Percentiles rank a stretch among this genome's conserved stretches.
These are phyloP conservation scores for Pseudomyrmex concolor DNA, from an alignment of 1,140 invertebrate species.

Conservation along the genomic window DNA sequence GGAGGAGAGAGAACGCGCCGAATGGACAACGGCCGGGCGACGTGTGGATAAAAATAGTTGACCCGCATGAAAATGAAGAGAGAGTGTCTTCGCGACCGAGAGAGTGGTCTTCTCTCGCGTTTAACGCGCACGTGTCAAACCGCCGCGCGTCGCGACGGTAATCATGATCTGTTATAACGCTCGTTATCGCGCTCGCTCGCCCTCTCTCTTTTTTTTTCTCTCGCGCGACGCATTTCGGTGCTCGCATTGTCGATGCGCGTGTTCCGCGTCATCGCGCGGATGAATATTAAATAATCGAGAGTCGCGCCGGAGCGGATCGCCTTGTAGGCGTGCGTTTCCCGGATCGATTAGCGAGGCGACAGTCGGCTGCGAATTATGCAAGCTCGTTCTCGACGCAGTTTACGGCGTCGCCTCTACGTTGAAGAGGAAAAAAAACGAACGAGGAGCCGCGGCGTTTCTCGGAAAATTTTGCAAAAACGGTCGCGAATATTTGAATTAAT, in stretches of 20 bases:
- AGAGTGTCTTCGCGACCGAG: slow-evolving; percentile 7
- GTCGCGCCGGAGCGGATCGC: slow-evolving; percentile 14
- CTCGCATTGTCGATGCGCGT: slow-evolving; percentile 16
- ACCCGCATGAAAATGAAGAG: slow-evolving; percentile 56
- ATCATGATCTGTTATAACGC: slow-evolving; percentile 28
- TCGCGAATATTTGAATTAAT: not conserved
- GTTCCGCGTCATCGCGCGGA: slow-evolving; percentile 15
- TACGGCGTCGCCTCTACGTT: slow-evolving; percentile 1
- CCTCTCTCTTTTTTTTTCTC: not conserved
- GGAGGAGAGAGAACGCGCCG: not conserved
- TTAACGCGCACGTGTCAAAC: slow-evolving; percentile 7
- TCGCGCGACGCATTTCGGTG: not conserved
- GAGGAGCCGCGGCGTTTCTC: not conserved
- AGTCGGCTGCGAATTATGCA: slow-evolving; percentile 17
- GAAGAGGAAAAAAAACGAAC: not conserved
- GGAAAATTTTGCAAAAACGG: not conserved
- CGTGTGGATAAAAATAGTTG: slow-evolving; percentile 54
- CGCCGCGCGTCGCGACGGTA: slow-evolving; percentile 41
- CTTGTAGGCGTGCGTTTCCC: slow-evolving; percentile 9
- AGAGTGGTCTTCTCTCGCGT: slow-evolving; percentile 34
- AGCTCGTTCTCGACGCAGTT: not conserved
- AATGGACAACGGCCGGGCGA: slow-evolving; percentile 42
- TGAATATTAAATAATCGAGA: slow-evolving; percentile 47
- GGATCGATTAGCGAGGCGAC: slow-evolving; percentile 19
- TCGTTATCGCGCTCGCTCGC: not conserved